Evolutionary conservation across 2,113 vertebrate genomes (phyloP), one percentile per base, ranked within the genome.

Genomic region (Puntigrus tetrazona): DNA sequence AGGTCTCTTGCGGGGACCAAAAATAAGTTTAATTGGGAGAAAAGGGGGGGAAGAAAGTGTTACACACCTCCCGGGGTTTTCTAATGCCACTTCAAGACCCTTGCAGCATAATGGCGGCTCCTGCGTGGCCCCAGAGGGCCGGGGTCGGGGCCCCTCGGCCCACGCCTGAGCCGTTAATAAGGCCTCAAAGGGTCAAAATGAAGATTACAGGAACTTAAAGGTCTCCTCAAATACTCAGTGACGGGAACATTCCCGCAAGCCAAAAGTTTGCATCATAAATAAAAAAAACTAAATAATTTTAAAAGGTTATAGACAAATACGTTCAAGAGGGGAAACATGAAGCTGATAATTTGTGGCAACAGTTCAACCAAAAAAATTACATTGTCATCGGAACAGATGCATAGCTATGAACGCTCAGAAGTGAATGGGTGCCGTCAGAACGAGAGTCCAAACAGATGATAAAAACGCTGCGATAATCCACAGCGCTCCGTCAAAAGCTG

Each of bases 191-290:
- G 93, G 85, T 81, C 72, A 91, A 88, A 84, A 85, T 89, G 86
- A 88, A 89, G 88, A 91, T 93, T 90, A 93, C 92, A 88, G 88
- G 91, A 91, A 91, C 88, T 91, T n/a, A 2, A 69, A n/a, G 1
- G 65, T 38, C 65, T 69, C 20, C 34, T 69, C 52, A 11, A 69
- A 38, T 22, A 38, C 65, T 38, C 1, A 5, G 29, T 31, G 31
- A 36, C 18, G 36, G 9, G 65, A 38, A 89, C 92, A 89, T 88
- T 22, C 0, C 89, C 84, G 78, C 67, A 69, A 88, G 34, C 47
- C 74, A 55, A 52, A 61, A 27, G 57, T 61, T 61, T 38, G 65
- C 18, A 10, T 5, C 2, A 67, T 4, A 36, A 20, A 36, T 34
- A 20, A 67, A 65, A 36, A 10, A 65, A 36, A 10, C 7, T 9